A percentile compares a stretch with the other conserved stretches of the same genome.
phyloP scores from a whole-genome alignment of 2,888 invertebrate genomes.

The Latrodectus hesperus region DNA sequence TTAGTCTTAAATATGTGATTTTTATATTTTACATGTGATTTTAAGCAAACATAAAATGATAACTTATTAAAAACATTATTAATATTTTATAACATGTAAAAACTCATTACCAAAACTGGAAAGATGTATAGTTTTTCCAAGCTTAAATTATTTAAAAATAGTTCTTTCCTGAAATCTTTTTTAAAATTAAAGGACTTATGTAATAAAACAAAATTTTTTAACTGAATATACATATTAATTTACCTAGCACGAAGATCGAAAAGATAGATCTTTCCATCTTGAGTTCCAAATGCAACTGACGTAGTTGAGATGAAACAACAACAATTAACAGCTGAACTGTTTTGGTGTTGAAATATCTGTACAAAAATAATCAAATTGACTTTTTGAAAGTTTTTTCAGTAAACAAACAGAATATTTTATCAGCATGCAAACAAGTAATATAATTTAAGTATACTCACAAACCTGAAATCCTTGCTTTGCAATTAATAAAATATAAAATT shows the following conservation, averaged over 20 bases:
- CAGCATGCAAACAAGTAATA: neutral
- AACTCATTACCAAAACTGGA: too few relatives aligned
- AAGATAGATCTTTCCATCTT: conserved; percentile 77
- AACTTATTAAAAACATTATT: too few relatives aligned
- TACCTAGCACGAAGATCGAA: conserved; percentile 67
- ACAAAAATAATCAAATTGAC: conserved; percentile 42
- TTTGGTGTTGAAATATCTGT: conserved; percentile 74
- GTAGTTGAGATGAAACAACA: conserved; percentile 77
- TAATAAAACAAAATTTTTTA: too few relatives aligned
- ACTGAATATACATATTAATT: neutral
- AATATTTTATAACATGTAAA: too few relatives aligned
- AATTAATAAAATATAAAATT: neutral
- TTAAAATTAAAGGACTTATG: too few relatives aligned
- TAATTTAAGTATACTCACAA: too few relatives aligned
- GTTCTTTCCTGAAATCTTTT: too few relatives aligned
- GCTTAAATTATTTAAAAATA: too few relatives aligned
- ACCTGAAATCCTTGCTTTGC: neutral
- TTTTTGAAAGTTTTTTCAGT: neutral
- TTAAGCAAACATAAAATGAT: too few relatives aligned
- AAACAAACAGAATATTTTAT: neutral
- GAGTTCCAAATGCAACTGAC: conserved; percentile 79
- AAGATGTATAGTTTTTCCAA: too few relatives aligned
- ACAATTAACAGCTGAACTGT: conserved; percentile 79
- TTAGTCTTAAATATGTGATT: too few relatives aligned
- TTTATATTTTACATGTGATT: too few relatives aligned